A percentile compares a stretch with the other conserved stretches of the same genome.
Evolutionary conservation across 35 echinoderm and acorn worm genomes (phyloP).

Genomic region (Apostichopus japonicus): DNA sequence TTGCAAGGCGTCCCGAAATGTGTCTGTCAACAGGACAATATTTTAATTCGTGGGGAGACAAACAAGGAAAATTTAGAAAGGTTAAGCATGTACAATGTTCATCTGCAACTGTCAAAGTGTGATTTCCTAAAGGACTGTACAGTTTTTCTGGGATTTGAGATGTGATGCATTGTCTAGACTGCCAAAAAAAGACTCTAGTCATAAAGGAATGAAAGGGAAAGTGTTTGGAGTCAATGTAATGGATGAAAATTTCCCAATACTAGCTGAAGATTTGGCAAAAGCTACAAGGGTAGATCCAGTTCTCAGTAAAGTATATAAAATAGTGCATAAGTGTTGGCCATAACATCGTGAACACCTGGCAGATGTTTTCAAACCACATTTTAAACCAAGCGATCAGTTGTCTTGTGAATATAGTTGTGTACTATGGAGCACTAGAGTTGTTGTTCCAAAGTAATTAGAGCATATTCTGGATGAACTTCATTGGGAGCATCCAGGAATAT

Average conservation of each 20-base stretch:
- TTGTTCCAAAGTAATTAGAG: constrained; percentile 25
- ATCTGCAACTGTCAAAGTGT: constrained; percentile 64
- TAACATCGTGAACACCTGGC: background rate
- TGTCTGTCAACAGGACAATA: constrained; percentile 45
- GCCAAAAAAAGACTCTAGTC: constrained; percentile 31
- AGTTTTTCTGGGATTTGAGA: background rate
- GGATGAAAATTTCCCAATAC: constrained; percentile 64
- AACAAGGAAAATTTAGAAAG: constrained; percentile 42
- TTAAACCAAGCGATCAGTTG: background rate
- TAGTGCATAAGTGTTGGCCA: constrained; percentile 34
- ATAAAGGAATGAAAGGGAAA: constrained; percentile 15
- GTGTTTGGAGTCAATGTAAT: constrained; percentile 21
- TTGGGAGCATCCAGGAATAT: constrained; percentile 66
- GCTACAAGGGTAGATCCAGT: constrained; percentile 50
- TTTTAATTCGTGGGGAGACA: constrained; percentile 50
- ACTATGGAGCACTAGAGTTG: constrained; percentile 9
- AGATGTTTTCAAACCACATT: constrained; percentile 16
- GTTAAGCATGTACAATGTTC: constrained; percentile 49
- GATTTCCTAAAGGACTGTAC: constrained; percentile 47
- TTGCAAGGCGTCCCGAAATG: too few relatives aligned
- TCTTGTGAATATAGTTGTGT: constrained; percentile 35
- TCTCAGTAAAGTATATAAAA: constrained; percentile 26
- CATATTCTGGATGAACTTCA: constrained; percentile 57
- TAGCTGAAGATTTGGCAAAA: constrained; percentile 32
- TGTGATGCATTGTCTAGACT: constrained; percentile 52